Percentiles rank a stretch among this genome's conserved stretches.
Evolutionary conservation across 2,113 vertebrate genomes (phyloP).

Genomic region (Pygoscelis adeliae): DNA sequence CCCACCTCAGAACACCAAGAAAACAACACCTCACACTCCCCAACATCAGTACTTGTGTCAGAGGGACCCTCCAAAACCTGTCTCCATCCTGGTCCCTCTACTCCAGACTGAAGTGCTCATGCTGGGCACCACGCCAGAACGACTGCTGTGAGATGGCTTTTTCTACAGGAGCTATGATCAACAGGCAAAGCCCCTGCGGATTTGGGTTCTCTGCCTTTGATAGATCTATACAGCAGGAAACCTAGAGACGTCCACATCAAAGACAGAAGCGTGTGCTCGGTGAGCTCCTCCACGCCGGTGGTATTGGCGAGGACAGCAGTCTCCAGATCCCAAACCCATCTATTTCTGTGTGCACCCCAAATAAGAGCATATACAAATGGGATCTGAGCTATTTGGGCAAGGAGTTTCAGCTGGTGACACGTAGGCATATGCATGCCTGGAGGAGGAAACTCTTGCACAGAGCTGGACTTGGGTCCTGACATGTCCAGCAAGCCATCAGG

Average conservation of each 20-base stretch:
- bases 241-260: neutral
- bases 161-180: neutral
- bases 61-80: neutral
- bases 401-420: neutral
- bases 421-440: neutral
- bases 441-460: neutral
- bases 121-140: neutral
- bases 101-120: neutral
- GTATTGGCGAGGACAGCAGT: neutral
- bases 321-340: neutral
- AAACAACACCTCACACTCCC: neutral
- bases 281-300: neutral
- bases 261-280: neutral
- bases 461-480: neutral
- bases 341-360: neutral
- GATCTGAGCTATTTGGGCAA: neutral
- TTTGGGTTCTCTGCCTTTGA: neutral
- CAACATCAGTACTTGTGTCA: neutral
- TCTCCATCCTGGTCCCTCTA: neutral
- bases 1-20: neutral
- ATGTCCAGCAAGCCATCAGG: neutral
- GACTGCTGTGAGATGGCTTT: neutral
- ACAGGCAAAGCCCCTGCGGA: neutral
- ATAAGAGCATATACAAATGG: neutral
- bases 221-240: neutral